These are phyloP conservation scores for Meles meles DNA, from an alignment of 2,113 vertebrate genomes.

Conservation along the genomic window DNA sequence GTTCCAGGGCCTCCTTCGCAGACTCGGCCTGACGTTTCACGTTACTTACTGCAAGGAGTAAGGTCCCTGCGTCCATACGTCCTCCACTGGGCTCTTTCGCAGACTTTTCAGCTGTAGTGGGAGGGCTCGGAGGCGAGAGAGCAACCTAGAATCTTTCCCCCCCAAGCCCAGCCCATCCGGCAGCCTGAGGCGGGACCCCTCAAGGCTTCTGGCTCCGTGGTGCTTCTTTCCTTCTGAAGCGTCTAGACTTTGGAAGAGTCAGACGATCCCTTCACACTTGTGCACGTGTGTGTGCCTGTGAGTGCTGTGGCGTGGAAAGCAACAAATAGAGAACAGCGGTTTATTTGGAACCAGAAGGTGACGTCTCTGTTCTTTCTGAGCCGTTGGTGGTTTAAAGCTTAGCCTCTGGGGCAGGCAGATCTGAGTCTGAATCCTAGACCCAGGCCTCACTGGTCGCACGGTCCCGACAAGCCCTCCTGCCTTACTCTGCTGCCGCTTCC, in stretches of 20 bases:
- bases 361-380: neutral
- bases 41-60: neutral
- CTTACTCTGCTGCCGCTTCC: neutral
- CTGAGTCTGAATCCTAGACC: neutral
- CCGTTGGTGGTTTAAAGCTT: neutral
- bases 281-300: neutral
- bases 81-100: neutral
- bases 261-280: neutral
- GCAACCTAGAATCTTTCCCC: neutral
- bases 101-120: neutral
- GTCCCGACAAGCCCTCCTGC: neutral
- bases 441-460: neutral
- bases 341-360: neutral
- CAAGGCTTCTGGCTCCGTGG: neutral
- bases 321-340: neutral
- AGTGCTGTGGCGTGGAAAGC: neutral
- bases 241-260: neutral
- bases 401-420: neutral
- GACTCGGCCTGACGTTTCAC: neutral
- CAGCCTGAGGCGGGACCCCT: neutral
- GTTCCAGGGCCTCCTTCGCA: neutral
- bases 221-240: neutral
- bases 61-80: neutral
- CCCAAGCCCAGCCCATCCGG: neutral
- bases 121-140: neutral